Evolutionary conservation across 2,888 invertebrate species (phyloP).

Genomic region (Trilocha varians): DNA sequence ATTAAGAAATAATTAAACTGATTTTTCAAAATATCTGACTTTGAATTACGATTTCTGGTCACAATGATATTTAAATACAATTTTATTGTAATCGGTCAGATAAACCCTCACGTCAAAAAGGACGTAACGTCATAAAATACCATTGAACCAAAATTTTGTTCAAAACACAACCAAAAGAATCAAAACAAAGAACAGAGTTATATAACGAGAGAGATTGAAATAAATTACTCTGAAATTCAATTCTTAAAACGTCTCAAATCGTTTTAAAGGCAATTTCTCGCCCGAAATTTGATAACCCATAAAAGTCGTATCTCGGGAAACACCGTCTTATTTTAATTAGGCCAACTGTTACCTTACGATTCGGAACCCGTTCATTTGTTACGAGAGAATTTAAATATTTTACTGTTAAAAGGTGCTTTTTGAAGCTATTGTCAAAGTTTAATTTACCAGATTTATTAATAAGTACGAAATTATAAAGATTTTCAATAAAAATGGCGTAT

Average conservation of each 20-base stretch:
- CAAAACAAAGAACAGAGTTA: too few species aligned
- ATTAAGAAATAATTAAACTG: too few species aligned
- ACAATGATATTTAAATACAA: too few species aligned
- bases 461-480: too few species aligned
- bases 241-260: neutral
- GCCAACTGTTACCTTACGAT: conserved; percentile 27
- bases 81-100: too few species aligned
- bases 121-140: too few species aligned
- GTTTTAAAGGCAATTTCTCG: conserved; percentile 2
- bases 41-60: too few species aligned
- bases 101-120: too few species aligned
- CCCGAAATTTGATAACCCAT: conserved; percentile 1
- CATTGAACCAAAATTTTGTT: too few species aligned
- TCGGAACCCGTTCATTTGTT: conserved; percentile 38
- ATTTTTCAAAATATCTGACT: too few species aligned
- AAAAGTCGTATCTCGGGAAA: conserved; percentile 17
- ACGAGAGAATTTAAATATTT: conserved; percentile 60
- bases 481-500: too few species aligned
- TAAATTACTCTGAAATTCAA: neutral
- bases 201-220: neutral
- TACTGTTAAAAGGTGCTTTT: conserved; percentile 37
- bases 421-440: neutral
- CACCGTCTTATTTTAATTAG: conserved; percentile 44
- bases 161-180: too few species aligned
- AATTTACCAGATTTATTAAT: neutral